These are phyloP conservation scores for Actinia equina DNA, from an alignment of 64 coral and sea anemone genomes.

Conservation along the genomic window DNA sequence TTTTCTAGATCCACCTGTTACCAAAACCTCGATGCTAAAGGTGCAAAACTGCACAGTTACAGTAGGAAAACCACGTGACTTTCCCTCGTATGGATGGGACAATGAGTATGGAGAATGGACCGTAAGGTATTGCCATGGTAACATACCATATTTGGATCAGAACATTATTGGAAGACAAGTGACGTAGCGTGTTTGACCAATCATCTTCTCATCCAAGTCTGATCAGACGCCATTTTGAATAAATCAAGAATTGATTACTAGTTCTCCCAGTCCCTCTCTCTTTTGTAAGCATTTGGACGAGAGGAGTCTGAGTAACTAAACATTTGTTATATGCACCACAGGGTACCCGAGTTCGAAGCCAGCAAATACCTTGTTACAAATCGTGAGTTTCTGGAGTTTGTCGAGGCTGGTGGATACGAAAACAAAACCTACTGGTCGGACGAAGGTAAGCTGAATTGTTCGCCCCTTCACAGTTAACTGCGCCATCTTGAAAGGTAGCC, in stretches of 20 bases:
- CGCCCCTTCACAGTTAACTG: too few species aligned
- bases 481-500: too few species aligned
- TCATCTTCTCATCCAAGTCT: too few species aligned
- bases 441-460: constrained; percentile 27
- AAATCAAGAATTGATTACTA: too few species aligned
- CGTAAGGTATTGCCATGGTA: constrained; percentile 36
- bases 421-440: constrained; percentile 43
- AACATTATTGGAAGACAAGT: background rate
- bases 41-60: constrained; percentile 22
- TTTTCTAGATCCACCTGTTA: constrained; percentile 23
- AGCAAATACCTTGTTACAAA: constrained; percentile 60
- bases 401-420: constrained; percentile 47
- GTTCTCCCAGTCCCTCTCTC: too few species aligned
- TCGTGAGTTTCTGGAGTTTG: constrained; percentile 41
- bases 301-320: background rate
- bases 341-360: constrained; percentile 53
- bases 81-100: constrained; percentile 72
- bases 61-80: constrained; percentile 62
- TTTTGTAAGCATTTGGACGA: too few species aligned
- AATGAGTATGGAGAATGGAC: constrained; percentile 60
- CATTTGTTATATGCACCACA: background rate
- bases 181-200: too few species aligned
- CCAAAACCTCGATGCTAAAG: constrained; percentile 37
- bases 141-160: background rate
- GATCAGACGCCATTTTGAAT: too few species aligned